Base-by-base conservation (phyloP, 2,113 vertebrate species). In the Labeo catla region DNA sequence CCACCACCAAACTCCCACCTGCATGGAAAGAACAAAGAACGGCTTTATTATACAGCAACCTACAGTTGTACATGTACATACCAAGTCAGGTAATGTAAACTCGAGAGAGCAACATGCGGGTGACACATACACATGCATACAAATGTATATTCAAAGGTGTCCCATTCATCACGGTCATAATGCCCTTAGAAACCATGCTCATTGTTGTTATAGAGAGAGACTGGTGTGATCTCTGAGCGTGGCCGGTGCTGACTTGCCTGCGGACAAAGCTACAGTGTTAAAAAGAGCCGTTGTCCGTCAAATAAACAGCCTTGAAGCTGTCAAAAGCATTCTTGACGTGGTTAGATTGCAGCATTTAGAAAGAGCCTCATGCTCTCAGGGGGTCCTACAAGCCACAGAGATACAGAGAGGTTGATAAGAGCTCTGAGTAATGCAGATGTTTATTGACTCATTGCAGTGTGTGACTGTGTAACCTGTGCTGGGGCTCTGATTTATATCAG, bases 321-420 rank as follows among this genome's bases (percentile, higher is more conserved):
- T 94, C 93, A 94, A 93, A 93, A 88, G 90, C 92, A 93, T 94
- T 94, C 92, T 94, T 92, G 89, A 84, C 47, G 76, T 66, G 87
- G 76, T 66, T 49, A 50, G 89, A 90, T 92, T 89, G 88, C 90
- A 84, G 84, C 72, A 86, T 88, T 90, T 86, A 90, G 87, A 85
- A 59, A 65, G 76, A 66, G 77, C 61, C 63, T 74, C 49, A 21
- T 68, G 83, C 76, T 72, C 74, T 86, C 74, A 59, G 50, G 66
- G 66, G 52, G 65, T 81, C 66, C 65, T 47, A 76, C 70, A 92
- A 91, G 83, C 89, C 92, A 87, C 90, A 90, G 84, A 93, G 91
- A 93, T 93, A 89, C 86, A 89, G 88, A 81, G 50, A 83, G 85
- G 91, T 84, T 91, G 94, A 95, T 95, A 95, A 93, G 93, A 89